Percentiles rank a stretch among this genome's conserved stretches.
Conservation (phyloP, 2,113 vertebrate species). For the Capreolus pygargus region DNA sequence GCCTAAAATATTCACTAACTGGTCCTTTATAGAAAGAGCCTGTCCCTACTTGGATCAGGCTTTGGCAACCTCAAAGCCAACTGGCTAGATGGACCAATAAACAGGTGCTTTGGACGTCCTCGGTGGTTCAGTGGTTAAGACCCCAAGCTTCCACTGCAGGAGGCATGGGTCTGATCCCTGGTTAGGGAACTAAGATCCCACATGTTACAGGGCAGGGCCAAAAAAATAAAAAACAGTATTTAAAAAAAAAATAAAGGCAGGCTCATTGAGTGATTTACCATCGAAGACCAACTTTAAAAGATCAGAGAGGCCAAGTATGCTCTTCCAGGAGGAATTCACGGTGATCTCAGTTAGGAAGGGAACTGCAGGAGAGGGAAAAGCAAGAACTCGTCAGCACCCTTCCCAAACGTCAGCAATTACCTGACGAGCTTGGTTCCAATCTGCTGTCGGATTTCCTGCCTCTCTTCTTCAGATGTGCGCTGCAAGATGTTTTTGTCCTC, state of each 20-base stretch:
- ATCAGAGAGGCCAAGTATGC: too few species aligned
- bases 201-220: not conserved
- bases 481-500: conserved; percentile 99
- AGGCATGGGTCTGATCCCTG: not conserved
- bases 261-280: not conserved
- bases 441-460: conserved; percentile 93
- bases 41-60: not conserved
- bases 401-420: conserved; percentile 76
- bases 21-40: not conserved
- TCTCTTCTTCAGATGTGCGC: conserved; percentile 92
- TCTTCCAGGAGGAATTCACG: not conserved
- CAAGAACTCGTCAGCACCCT: rapidly evolving
- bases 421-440: conserved; percentile 96
- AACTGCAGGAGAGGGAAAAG: not conserved
- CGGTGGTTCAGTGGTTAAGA: not conserved
- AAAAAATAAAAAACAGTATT: not conserved
- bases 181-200: not conserved
- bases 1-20: not conserved
- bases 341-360: not conserved
- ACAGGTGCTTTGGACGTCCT: not conserved
- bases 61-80: not conserved
- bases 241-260: not conserved
- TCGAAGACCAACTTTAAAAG: not conserved
- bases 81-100: not conserved
- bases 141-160: not conserved